Conservation (phyloP, 2,797 vertebrate species). For the Nyctalus aviator region DNA sequence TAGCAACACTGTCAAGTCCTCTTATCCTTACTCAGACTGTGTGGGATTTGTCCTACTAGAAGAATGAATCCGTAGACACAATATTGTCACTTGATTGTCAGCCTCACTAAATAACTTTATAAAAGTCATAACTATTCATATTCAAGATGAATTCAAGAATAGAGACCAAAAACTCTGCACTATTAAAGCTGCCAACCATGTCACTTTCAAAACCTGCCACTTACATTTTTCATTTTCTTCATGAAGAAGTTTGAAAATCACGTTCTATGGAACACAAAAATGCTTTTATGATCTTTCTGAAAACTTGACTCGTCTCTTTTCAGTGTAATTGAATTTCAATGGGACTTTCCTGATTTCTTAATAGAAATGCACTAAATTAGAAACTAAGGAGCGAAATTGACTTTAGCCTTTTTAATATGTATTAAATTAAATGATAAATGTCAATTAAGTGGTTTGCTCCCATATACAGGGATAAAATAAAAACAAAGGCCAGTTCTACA, state of each 20-base stretch:
- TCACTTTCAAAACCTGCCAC: neutral
- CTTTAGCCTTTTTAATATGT: neutral
- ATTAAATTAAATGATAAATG: conserved; percentile 13
- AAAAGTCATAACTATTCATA: conserved; percentile 11
- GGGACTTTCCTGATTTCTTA: conserved; percentile 18
- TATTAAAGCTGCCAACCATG: neutral
- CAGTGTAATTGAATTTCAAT: conserved; percentile 3
- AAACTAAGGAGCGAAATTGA: neutral
- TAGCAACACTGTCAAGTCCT: neutral
- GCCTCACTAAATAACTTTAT: neutral
- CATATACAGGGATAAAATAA: neutral
- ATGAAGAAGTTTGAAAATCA: conserved; percentile 24
- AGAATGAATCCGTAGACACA: neutral
- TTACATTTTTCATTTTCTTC: neutral
- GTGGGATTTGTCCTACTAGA: neutral
- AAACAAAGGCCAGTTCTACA: neutral
- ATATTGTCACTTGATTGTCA: neutral
- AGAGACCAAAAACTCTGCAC: neutral
- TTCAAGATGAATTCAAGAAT: neutral
- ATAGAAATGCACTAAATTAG: conserved; percentile 33
- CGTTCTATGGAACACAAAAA: neutral
- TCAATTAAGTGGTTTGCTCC: neutral
- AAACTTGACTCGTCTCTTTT: neutral
- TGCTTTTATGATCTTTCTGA: neutral
- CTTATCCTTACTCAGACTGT: neutral